Percentiles rank a stretch among this genome's conserved stretches.
These are phyloP conservation scores for Sminthurides bifidus DNA, from an alignment of 1,140 invertebrate genomes.

Conservation along the genomic window DNA sequence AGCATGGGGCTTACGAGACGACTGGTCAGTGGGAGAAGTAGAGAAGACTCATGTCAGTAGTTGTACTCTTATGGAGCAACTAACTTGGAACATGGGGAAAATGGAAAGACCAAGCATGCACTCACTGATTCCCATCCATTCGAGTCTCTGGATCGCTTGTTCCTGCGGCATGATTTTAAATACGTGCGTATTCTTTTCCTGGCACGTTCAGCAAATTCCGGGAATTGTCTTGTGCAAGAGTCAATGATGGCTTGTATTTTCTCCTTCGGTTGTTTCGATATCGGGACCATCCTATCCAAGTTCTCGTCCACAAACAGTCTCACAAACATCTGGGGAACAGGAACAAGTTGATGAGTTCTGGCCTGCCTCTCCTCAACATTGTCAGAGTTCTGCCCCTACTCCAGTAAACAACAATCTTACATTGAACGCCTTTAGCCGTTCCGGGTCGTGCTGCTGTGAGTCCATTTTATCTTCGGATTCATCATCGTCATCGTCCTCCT, in stretches of 20 bases:
- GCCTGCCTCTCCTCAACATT: background rate
- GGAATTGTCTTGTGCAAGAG: constrained; percentile 90
- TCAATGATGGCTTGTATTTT: constrained; percentile 97
- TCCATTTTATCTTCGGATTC: constrained; percentile 81
- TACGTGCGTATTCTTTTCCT: constrained; percentile 90
- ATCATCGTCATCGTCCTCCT: constrained; percentile 70
- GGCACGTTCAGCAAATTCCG: constrained; percentile 86
- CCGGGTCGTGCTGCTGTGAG: constrained; percentile 78
- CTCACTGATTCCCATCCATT: constrained; percentile 55
- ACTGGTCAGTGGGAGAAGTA: too few species aligned
- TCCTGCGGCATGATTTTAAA: constrained; percentile 85
- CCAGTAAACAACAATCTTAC: constrained; percentile 49
- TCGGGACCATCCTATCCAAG: constrained; percentile 87
- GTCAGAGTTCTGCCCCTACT: background rate
- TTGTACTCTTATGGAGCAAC: too few species aligned
- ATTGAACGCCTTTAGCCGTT: constrained; percentile 92
- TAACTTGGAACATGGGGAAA: too few species aligned
- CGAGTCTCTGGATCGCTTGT: constrained; percentile 76
- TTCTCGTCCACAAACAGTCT: constrained; percentile 94
- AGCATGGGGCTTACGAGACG: too few species aligned
- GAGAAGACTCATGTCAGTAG: too few species aligned
- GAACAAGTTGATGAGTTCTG: constrained; percentile 6
- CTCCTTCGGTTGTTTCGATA: constrained; percentile 93
- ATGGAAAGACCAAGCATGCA: background rate
- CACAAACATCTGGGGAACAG: constrained; percentile 80